phyloP scores from a whole-genome alignment of 1,140 invertebrate genomes.

The Apis florea region DNA sequence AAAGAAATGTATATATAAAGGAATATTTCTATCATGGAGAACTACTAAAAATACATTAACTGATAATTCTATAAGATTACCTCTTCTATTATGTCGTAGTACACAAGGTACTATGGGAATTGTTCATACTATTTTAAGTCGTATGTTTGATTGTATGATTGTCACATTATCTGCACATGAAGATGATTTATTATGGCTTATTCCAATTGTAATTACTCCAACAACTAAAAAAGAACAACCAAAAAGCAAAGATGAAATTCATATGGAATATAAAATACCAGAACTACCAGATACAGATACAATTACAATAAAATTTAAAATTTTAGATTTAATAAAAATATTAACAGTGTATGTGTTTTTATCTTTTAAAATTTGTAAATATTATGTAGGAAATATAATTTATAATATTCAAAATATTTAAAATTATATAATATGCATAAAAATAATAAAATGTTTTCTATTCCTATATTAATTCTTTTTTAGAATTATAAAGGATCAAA shows the following conservation, averaged over 20 bases:
- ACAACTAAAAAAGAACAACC: constrained; percentile 32
- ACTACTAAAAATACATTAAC: constrained; percentile 25
- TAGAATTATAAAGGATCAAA: constrained; percentile 55
- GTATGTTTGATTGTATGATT: constrained; percentile 73
- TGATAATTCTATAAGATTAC: constrained; percentile 60
- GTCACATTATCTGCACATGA: constrained; percentile 58
- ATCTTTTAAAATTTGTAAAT: constrained; percentile 2
- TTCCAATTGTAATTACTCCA: constrained; percentile 66
- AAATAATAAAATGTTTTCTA: constrained; percentile 14
- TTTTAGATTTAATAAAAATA: constrained; percentile 58
- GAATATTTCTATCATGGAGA: constrained; percentile 71
- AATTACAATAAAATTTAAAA: constrained; percentile 64
- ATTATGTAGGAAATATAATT: not conserved
- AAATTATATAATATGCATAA: not conserved
- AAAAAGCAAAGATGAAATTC: constrained; percentile 49
- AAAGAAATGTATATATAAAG: constrained; percentile 68
- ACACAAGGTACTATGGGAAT: constrained; percentile 63
- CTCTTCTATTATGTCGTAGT: constrained; percentile 72
- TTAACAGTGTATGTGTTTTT: constrained; percentile 64
- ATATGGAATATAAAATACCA: constrained; percentile 69
- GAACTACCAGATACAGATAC: constrained; percentile 59
- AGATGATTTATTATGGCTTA: constrained; percentile 71
- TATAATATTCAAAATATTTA: not conserved
- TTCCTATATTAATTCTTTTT: constrained; percentile 34
- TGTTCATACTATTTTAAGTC: constrained; percentile 65